Percentiles rank a stretch among this genome's conserved stretches.
Conservation (phyloP, 2,113 vertebrate species). For the Asarcornis scutulata region DNA sequence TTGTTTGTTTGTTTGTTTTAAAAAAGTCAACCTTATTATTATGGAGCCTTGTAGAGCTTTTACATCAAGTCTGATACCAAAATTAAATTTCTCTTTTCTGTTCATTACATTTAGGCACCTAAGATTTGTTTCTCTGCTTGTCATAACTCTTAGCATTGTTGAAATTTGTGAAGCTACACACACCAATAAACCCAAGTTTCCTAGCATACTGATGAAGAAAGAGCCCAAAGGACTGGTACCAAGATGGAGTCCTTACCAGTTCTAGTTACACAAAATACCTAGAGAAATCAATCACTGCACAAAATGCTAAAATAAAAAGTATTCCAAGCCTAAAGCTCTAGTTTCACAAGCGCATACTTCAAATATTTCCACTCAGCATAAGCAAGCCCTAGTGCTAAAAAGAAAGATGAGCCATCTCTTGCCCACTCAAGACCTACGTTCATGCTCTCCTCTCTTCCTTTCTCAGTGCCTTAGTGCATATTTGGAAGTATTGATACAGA, state of each 20-base stretch:
- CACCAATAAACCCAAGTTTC: neutral
- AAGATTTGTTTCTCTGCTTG: neutral
- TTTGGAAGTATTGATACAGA: no score
- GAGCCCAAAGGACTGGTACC: neutral
- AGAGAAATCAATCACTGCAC: neutral
- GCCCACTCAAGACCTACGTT: neutral
- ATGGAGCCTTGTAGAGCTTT: accelerated
- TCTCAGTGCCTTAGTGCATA: neutral
- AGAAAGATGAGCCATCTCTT: neutral
- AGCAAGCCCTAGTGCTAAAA: neutral
- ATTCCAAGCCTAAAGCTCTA: neutral
- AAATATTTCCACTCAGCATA: neutral
- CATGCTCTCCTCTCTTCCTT: neutral
- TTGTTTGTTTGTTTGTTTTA: neutral
- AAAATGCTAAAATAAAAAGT: neutral
- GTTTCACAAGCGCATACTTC: neutral
- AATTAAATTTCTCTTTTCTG: neutral
- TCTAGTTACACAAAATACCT: neutral
- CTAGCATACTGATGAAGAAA: neutral
- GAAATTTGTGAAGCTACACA: neutral
- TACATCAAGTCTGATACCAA: neutral
- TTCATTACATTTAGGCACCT: neutral
- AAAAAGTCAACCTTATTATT: neutral
- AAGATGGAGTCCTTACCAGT: neutral
- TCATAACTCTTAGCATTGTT: neutral